Evolutionary conservation across 2,797 vertebrate species (phyloP), one percentile per base, ranked within the genome.

Genomic region (Mycteria americana): DNA sequence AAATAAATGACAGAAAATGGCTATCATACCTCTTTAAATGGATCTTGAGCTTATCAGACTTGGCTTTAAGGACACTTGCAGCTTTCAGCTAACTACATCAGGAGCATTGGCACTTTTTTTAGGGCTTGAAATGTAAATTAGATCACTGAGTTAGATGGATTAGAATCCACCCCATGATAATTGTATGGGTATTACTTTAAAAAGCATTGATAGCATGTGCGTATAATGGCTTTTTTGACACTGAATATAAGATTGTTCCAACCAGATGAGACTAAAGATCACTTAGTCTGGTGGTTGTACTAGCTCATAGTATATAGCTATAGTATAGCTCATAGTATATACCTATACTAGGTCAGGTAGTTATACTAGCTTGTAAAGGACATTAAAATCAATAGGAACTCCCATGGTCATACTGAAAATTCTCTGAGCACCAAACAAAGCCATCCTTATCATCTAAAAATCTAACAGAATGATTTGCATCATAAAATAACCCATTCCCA

Each of bases 1-100:
- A 91, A 94, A 90, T 85, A 95, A 92, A 93, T 81, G 79, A 75
- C 54, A 78, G 54, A 84, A 85, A 83, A 88, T 39, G 13, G 25
- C 18, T 85, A 39, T 89, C 57, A 64, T 64, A 50, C 17, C 54
- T 81, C 45, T 79, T 80, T 72, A 80, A 92, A 85, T 83, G 48
- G 37, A 56, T 70, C 39, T 60, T 63, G 45, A 80, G 30, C 33
- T 76, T 85, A 64, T 85, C 81, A 89, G 69, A 37, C n/a, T 65
- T 68, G 53, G 33, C 27, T 87, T 86, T 95, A 77, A 88, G 63
- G 67, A 87, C 23, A 45, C 27, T 46, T 74, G 53, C 24, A 74
- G 24, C 39, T 85, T 93, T 83, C 75, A 51, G 27, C 25, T 85
- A 74, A 62, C 50, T 50, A 33, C 7, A 64, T 67, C 13, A 76